A percentile compares a stretch with the other conserved stretches of the same genome.
These are phyloP conservation scores for Microchrysa polita DNA, from an alignment of 2,888 invertebrate species.

Conservation along the genomic window DNA sequence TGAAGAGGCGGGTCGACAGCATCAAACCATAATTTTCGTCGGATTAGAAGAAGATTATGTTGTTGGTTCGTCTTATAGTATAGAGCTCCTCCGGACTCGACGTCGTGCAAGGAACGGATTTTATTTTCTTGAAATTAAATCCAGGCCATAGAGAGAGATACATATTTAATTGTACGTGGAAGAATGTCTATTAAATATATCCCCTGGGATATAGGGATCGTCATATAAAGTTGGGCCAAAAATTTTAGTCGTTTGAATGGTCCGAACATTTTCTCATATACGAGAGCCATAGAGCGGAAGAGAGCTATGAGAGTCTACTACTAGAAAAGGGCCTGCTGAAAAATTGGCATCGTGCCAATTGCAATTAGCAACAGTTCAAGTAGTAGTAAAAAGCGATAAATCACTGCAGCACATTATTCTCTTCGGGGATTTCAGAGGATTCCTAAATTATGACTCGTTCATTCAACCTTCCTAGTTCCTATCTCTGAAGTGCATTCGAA, in stretches of 20 bases:
- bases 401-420: constrained; percentile 43
- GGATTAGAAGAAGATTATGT: constrained; percentile 33
- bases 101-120: neutral
- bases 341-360: constrained; percentile 38
- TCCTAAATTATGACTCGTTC: constrained; percentile 40
- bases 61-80: neutral
- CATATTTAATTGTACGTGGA: constrained; percentile 39
- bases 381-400: constrained; percentile 41
- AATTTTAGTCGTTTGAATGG: constrained; percentile 18
- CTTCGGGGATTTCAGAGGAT: constrained; percentile 36
- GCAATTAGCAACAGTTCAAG: constrained; percentile 42
- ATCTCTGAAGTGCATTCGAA: neutral
- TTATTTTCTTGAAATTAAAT: constrained; percentile 39
- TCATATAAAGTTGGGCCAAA: constrained; percentile 7
- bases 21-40: neutral
- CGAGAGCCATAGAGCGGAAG: too few species aligned
- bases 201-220: neutral
- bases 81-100: neutral
- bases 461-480: neutral
- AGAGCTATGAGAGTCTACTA: neutral
- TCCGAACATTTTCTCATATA: constrained; percentile 29
- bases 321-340: constrained; percentile 12
- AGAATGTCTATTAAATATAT: constrained; percentile 29
- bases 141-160: constrained; percentile 38
- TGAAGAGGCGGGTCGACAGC: constrained; percentile 2